These are phyloP conservation scores for Paramisgurnus dabryanus DNA, from an alignment of 2,113 vertebrate species.

Conservation along the genomic window DNA sequence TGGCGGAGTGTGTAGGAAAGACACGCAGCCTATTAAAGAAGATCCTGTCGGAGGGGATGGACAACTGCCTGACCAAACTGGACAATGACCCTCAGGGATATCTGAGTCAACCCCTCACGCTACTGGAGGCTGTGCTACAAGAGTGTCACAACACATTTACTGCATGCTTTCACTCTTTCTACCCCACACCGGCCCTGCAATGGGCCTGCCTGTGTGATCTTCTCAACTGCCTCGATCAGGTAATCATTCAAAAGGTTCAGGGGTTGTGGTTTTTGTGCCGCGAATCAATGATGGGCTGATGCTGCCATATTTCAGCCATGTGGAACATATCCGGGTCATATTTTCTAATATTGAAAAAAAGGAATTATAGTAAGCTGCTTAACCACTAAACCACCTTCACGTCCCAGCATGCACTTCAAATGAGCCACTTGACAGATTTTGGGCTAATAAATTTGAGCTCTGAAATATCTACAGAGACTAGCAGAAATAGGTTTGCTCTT, in stretches of 20 bases:
- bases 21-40: conserved; percentile 95
- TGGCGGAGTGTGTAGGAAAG: conserved; percentile 97
- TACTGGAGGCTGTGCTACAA: conserved; percentile 95
- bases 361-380: too few relatives aligned
- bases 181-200: conserved; percentile 93
- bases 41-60: conserved; percentile 96
- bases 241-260: conserved; percentile 51
- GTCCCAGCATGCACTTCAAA: background rate
- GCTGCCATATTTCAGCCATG: background rate
- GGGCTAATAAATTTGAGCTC: background rate
- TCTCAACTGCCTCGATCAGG: conserved; percentile 97
- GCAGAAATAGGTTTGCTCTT: too few relatives aligned
- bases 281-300: background rate
- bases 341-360: too few relatives aligned
- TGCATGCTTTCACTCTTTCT: conserved; percentile 97
- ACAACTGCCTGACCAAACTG: conserved; percentile 93
- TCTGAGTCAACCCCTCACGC: conserved; percentile 90
- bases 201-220: conserved; percentile 98
- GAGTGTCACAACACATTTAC: conserved; percentile 99
- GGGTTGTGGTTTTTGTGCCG: background rate
- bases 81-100: conserved; percentile 97
- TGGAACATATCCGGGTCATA: too few relatives aligned
- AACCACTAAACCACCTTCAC: background rate
- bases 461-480: conserved; percentile 3
- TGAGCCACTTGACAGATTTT: conserved; percentile 28